Evolutionary conservation across 1,140 invertebrate species (phyloP).

Genomic region (Popillia japonica): DNA sequence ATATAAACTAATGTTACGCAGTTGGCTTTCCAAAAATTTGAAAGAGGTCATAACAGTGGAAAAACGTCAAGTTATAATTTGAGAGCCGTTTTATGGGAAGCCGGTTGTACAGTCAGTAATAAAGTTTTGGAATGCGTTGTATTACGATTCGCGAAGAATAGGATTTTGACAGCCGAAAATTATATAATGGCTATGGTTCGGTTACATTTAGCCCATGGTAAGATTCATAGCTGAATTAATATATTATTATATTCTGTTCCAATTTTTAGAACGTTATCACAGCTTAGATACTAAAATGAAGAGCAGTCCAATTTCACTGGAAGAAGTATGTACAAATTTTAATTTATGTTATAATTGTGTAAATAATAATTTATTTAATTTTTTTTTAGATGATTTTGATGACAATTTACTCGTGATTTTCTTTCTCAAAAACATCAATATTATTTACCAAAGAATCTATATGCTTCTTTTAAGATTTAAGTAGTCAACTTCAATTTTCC

Average conservation of each 20-base stretch:
- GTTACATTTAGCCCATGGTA: conserved; percentile 77
- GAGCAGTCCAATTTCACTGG: conserved; percentile 74
- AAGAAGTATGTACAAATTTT: conserved; percentile 66
- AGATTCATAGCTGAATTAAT: conserved; percentile 40
- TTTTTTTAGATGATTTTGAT: conserved; percentile 72
- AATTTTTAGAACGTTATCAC: conserved; percentile 69
- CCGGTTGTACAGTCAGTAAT: conserved; percentile 74
- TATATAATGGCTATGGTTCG: conserved; percentile 75
- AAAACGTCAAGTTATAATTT: conserved; percentile 73
- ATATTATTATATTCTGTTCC: not conserved
- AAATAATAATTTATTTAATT: too few relatives aligned
- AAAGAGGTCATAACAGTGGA: conserved; percentile 63
- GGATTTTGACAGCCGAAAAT: conserved; percentile 68
- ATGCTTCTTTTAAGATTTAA: not conserved
- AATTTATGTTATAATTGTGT: not conserved
- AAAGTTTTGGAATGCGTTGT: conserved; percentile 79
- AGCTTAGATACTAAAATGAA: conserved; percentile 78
- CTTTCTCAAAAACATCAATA: not conserved
- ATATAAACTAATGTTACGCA: conserved; percentile 42
- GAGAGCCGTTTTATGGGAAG: conserved; percentile 72
- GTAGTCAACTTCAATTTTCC: conserved; percentile 25
- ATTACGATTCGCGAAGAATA: conserved; percentile 71
- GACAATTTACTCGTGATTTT: conserved; percentile 73
- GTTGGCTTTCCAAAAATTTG: conserved; percentile 71
- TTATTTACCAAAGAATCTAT: conserved; percentile 29